These are phyloP conservation scores for Microcaecilia unicolor DNA, from an alignment of 2,797 vertebrate species.

Conservation along the genomic window DNA sequence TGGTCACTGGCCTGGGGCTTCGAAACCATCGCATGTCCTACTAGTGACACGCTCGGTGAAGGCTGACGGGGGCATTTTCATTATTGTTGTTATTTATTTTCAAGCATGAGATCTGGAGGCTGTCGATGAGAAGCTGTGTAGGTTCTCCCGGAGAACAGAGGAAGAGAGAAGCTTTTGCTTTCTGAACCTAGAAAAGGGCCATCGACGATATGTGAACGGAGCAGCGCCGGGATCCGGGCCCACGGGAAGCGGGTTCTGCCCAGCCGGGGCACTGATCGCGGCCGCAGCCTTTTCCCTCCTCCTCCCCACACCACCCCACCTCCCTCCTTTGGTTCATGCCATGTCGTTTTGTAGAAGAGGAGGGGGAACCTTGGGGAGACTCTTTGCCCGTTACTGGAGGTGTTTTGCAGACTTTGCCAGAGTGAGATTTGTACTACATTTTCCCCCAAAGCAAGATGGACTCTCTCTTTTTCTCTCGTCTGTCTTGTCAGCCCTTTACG, in stretches of 20 bases:
- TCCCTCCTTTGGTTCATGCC: slow-evolving; percentile 50
- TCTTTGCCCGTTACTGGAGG: slow-evolving; percentile 43
- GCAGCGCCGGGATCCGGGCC: no score
- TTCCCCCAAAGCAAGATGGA: slow-evolving; percentile 91
- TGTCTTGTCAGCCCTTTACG: slow-evolving; percentile 78
- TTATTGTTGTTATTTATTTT: no score
- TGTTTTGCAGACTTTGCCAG: slow-evolving; percentile 64
- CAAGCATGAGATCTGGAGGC: no score
- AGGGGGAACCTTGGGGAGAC: slow-evolving; percentile 41
- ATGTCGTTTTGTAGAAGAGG: slow-evolving; percentile 45
- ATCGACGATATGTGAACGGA: no score
- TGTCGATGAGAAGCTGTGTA: no score
- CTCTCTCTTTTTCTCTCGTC: slow-evolving; percentile 63
- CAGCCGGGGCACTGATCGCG: neutral
- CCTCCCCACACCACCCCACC: neutral
- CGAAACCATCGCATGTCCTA: slow-evolving; percentile 69
- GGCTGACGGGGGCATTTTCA: slow-evolving; percentile 8
- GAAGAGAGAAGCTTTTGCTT: no score
- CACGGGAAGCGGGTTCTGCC: neutral
- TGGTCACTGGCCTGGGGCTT: slow-evolving; percentile 47
- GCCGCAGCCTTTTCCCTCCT: slow-evolving; percentile 3
- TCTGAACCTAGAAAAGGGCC: no score
- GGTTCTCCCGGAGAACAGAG: no score
- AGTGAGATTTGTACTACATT: slow-evolving; percentile 73
- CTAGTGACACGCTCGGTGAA: slow-evolving; percentile 73